Evolutionary conservation across 2,113 vertebrate species (phyloP).

Genomic region (Tenebrosternarchus preto): DNA sequence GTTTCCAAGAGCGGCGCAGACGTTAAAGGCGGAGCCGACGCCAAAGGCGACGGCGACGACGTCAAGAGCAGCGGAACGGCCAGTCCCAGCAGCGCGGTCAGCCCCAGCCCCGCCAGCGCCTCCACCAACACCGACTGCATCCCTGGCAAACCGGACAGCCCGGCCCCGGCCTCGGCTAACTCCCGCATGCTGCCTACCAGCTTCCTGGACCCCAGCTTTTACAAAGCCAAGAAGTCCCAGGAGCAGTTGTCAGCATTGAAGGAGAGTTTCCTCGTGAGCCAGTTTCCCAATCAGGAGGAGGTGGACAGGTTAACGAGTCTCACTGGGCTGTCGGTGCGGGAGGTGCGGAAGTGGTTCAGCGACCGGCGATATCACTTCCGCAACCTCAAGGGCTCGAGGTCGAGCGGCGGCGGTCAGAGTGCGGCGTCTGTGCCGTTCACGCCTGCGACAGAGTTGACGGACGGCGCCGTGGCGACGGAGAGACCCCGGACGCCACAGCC

Average conservation of each 20-base stretch:
- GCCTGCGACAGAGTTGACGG: slow-evolving; percentile 66
- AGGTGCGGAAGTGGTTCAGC: slow-evolving; percentile 98
- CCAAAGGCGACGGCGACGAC: slow-evolving; percentile 15
- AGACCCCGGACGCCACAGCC: slow-evolving; percentile 63
- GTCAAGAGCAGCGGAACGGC: slow-evolving; percentile 17
- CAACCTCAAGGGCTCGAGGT: slow-evolving; percentile 82
- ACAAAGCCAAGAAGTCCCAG: slow-evolving; percentile 95
- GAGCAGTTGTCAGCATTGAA: slow-evolving; percentile 90
- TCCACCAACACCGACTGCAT: slow-evolving; percentile 23
- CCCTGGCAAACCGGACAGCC: slow-evolving; percentile 66
- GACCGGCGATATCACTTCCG: slow-evolving; percentile 94
- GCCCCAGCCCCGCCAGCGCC: slow-evolving; percentile 41
- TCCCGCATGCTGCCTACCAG: slow-evolving; percentile 71
- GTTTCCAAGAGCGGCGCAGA: slow-evolving; percentile 54
- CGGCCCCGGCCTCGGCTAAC: slow-evolving; percentile 67
- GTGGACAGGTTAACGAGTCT: slow-evolving; percentile 88
- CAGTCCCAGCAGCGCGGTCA: slow-evolving; percentile 38
- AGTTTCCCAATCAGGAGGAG: slow-evolving; percentile 92
- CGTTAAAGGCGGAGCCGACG: slow-evolving; percentile 62
- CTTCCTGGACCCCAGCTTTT: slow-evolving; percentile 84
- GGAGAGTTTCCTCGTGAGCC: slow-evolving; percentile 86
- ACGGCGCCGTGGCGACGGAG: slow-evolving; percentile 48
- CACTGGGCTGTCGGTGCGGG: slow-evolving; percentile 87
- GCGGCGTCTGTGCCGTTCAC: slow-evolving; percentile 32
- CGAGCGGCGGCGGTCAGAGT: slow-evolving; percentile 60